Conservation (phyloP, 2,113 vertebrate genomes). For the Callorhinus ursinus region DNA sequence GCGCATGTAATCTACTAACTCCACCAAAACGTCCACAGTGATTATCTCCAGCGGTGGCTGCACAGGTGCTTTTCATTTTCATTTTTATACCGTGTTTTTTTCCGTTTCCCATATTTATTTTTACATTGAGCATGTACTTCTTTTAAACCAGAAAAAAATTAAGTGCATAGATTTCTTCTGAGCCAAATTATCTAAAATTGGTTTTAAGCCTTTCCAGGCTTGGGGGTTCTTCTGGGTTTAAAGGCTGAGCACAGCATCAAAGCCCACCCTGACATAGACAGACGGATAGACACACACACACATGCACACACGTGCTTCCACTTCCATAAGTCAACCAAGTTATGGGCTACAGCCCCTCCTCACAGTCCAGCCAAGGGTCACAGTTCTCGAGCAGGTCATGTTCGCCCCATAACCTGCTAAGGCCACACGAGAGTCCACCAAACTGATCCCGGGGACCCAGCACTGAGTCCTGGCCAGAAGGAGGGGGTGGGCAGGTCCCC, state of each 20-base stretch:
- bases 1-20: not conserved
- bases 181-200: conserved; percentile 61
- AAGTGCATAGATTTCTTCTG: conserved; percentile 55
- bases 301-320: not conserved
- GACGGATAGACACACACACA: not conserved
- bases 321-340: not conserved
- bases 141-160: conserved; percentile 62
- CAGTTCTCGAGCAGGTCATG: not conserved
- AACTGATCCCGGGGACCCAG: not conserved
- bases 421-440: not conserved
- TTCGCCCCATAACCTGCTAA: not conserved
- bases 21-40: not conserved
- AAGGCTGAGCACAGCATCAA: not conserved
- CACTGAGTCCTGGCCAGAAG: not conserved
- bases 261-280: not conserved
- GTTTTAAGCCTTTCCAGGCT: conserved; percentile 26
- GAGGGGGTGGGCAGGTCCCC: not conserved
- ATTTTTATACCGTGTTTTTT: not conserved
- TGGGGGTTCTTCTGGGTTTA: not conserved
- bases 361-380: not conserved
- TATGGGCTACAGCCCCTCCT: not conserved
- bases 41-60: not conserved
- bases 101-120: not conserved
- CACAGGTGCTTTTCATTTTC: conserved; percentile 51
- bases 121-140: conserved; percentile 29